Conservation (phyloP, 2,113 vertebrate species). For the Melanostigma gelatinosum region DNA sequence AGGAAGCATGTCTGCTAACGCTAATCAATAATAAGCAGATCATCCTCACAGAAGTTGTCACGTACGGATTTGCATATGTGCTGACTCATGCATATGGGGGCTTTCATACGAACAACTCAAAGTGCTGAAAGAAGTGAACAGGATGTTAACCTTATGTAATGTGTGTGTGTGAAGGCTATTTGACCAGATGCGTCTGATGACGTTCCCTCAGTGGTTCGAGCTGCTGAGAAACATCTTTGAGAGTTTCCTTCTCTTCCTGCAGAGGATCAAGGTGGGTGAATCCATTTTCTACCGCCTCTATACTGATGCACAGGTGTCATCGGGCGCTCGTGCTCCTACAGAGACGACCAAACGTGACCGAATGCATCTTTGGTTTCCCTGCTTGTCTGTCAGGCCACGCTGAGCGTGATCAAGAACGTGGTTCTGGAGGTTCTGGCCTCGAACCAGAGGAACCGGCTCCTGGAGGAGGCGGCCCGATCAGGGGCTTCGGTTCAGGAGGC, state of each 20-base stretch:
- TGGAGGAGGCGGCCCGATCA: slow-evolving; percentile 54
- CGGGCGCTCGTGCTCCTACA: too few species aligned
- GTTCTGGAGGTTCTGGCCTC: slow-evolving; percentile 93
- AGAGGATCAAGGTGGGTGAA: slow-evolving; percentile 91
- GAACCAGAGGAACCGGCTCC: slow-evolving; percentile 86
- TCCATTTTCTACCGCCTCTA: background rate
- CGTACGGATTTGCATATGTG: too few species aligned
- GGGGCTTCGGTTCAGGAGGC: slow-evolving; percentile 17
- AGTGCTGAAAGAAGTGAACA: too few species aligned
- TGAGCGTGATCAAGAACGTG: slow-evolving; percentile 89
- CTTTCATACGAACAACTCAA: too few species aligned
- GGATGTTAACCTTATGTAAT: too few species aligned
- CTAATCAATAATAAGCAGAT: too few species aligned
- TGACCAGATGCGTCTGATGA: slow-evolving; percentile 97
- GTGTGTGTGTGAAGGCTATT: slow-evolving; percentile 80
- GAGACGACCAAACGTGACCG: background rate
- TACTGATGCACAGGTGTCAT: background rate
- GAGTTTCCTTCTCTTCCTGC: slow-evolving; percentile 92
- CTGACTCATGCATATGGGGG: too few species aligned
- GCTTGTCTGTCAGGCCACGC: slow-evolving; percentile 84
- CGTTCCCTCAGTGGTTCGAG: slow-evolving; percentile 95
- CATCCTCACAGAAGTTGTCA: too few species aligned
- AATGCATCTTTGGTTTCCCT: background rate
- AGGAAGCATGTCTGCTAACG: too few species aligned
- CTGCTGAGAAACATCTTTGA: slow-evolving; percentile 91